Evolutionary conservation across 2,797 vertebrate genomes (phyloP), one percentile per base, ranked within the genome.

Genomic region (Anas acuta): DNA sequence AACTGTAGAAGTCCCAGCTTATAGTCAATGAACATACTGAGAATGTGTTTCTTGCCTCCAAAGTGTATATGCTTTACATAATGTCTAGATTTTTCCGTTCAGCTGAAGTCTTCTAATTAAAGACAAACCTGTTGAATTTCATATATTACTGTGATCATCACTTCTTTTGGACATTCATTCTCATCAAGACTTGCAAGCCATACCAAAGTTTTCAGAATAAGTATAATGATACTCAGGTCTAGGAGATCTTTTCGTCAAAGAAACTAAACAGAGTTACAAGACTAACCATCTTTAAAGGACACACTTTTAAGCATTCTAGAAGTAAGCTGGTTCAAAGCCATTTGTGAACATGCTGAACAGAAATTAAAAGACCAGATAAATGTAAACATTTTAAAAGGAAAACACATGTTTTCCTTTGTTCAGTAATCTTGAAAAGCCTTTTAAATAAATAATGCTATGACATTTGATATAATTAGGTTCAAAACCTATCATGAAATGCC

Each of bases 401-500:
- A 92, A 90, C 37, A 77, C 33, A 82, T 89, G 60, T 94, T 92
- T 79, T 71, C 70, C 77, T 60, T 82, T 89, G 49, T 71, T 93
- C 53, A 92, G 83, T 74, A 93, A 91, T 84, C 95, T 91, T 91
- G 70, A 64, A 97, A 95, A 96, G 26, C 22, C 70, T 97, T 96
- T 97, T 87, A 96, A 96, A 96, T 96, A 96, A 97, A 96, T 95
- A 97, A 96, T 43, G 22, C 74, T 71, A 81, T 97, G 97, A 96
- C 95, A 94, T 97, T 98, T 97, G 90, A 77, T 95, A 96, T 97
- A 97, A 98, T 97, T 97, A 97, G 72, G 80, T 97, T 97, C 94
- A 96, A 97, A 96, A 92, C 84, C 91, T 96, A 91, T 95, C 86
- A 86, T 95, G 66, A 97, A 97, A 97, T 97, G 95, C 58, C 93